Base-by-base conservation (phyloP, 1,140 invertebrate species). In the Polyergus mexicanus region DNA sequence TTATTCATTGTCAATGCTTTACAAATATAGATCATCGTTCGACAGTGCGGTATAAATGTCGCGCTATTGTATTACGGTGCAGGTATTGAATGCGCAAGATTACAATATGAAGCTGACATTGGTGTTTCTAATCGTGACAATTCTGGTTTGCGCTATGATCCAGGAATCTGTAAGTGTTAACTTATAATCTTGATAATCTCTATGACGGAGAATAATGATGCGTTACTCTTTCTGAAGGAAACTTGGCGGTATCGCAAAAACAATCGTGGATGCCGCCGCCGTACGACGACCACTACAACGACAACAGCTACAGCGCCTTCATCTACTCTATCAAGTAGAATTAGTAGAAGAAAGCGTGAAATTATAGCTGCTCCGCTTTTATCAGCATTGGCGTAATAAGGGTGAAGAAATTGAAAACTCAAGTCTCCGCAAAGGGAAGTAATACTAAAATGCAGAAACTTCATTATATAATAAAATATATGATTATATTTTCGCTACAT, bases 61-160 rank as follows among this genome's bases (percentile, higher is more conserved):
- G 41, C 22, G 47, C 19, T 8, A n/a, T 5, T 44, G 10, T 8
- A 32, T 2, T 54, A 5, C 10, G 8, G 32, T 11, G 44, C 22
- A 35, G 87, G 35, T n/a, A 66, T 38, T 66, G 10, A 1, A n/a
- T 16, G 2, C 5, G 11, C 3, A 71, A 71, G 11, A 71, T 44
- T 72, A 19, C 68, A 89, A 60, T 56, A 90, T 90, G 89, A 60
- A 7, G 10, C 0, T 19, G 7, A 32, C 63, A 69, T 8, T 87
- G 38, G 58, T 92, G 56, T 88, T 51, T 62, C 16, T 93, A 13
- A 65, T 65, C 41, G 35, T 93, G 58, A 66, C 77, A 10, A 7
- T 91, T 68, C 83, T 90, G 74, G 78, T 90, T 68, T 88, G 51
- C 38, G 81, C 83, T 68, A 72, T 89, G 68, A 76, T 88, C 74